These are phyloP conservation scores for Epinephelus malabaricus DNA, from an alignment of 2,797 vertebrate genomes.

Conservation along the genomic window DNA sequence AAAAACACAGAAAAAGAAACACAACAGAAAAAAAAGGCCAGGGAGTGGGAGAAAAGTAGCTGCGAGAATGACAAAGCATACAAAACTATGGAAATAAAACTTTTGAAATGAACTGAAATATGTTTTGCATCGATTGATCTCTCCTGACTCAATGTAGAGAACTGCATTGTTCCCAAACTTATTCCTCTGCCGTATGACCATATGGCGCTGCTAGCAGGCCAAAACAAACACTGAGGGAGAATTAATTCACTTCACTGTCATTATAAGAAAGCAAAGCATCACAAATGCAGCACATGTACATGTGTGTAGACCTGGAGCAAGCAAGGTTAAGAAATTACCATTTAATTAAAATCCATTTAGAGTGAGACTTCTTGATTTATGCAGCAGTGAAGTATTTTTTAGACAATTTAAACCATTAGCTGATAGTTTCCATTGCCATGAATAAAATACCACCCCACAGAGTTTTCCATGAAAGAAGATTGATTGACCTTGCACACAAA, in stretches of 20 bases:
- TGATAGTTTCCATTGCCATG: background rate
- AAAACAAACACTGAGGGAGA: constrained; percentile 26
- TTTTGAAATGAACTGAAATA: constrained; percentile 41
- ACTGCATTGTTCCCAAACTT: constrained; percentile 41
- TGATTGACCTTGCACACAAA: background rate
- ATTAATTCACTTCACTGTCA: constrained; percentile 14
- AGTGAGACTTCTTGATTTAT: background rate
- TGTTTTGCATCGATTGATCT: constrained; percentile 35
- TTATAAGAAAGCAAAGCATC: background rate
- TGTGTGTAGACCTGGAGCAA: background rate
- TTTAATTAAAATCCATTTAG: background rate
- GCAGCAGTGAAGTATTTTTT: background rate
- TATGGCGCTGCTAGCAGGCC: constrained; percentile 43
- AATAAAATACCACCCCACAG: too few relatives aligned
- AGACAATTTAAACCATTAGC: too few relatives aligned
- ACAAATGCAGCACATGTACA: background rate
- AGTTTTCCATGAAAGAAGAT: background rate
- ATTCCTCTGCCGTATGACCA: constrained; percentile 34
- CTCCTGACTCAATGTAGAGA: constrained; percentile 17
- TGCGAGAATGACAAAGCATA: constrained; percentile 8
- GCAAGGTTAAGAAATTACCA: background rate
- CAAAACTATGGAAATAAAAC: constrained; percentile 34
- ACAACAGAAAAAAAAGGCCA: constrained; percentile 30
- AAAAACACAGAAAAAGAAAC: constrained; percentile 42
- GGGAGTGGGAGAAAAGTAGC: constrained; percentile 36